A percentile compares a stretch with the other conserved stretches of the same genome.
phyloP scores from a whole-genome alignment of 2,113 vertebrate species.

The Anolis carolinensis region DNA sequence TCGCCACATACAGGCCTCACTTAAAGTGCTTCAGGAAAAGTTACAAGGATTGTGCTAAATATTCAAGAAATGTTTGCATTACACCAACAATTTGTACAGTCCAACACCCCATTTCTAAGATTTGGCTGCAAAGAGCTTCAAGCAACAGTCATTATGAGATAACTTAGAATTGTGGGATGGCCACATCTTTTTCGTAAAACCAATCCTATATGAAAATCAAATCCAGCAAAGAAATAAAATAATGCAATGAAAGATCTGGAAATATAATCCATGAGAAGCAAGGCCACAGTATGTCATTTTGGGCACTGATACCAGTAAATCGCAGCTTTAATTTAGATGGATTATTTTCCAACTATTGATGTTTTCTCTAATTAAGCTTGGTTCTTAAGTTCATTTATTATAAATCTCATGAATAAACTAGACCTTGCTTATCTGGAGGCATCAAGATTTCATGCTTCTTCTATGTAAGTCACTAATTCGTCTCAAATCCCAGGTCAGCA shows the following conservation, averaged over 20 bases:
- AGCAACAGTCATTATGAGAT: neutral
- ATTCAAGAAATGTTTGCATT: no score
- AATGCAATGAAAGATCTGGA: neutral
- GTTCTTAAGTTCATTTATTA: neutral
- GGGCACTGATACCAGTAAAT: neutral
- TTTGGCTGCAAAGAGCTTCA: neutral
- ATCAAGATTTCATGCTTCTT: neutral
- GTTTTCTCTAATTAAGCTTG: neutral
- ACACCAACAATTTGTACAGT: neutral
- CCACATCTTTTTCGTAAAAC: neutral
- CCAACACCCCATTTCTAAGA: neutral
- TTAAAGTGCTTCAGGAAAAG: neutral
- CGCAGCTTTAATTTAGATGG: neutral
- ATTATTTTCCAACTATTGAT: neutral
- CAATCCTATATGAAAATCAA: neutral
- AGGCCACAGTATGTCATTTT: neutral
- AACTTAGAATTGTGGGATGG: neutral
- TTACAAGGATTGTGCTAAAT: neutral
- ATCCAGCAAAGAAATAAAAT: neutral
- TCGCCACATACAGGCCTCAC: neutral
- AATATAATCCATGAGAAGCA: neutral
- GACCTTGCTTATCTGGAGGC: neutral
- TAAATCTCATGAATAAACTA: neutral
- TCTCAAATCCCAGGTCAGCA: neutral
- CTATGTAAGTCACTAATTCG: no score